Base-by-base conservation (phyloP, 2,888 invertebrate genomes). In the Tetragonisca angustula region DNA sequence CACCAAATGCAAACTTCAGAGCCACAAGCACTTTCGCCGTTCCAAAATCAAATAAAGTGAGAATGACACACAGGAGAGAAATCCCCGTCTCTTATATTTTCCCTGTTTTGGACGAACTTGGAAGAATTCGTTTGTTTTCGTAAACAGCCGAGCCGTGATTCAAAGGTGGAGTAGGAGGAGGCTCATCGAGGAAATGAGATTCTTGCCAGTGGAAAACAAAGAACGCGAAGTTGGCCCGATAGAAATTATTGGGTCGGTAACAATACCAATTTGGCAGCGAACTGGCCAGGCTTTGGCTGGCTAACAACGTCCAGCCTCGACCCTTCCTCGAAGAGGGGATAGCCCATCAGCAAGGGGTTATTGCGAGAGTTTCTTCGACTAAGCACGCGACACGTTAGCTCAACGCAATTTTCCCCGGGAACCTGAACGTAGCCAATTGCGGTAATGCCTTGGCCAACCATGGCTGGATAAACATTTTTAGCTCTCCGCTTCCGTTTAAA, bases 391-490 rank as follows among this genome's bases (percentile, higher is more conserved):
- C 85, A 79, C 81, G 84, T 88, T 84, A 88, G 52, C 59, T 61
- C 50, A 65, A 74, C 76, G 74, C 76, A 81, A 76, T 84, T 88
- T 43, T 9, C 9, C 81, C 82, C 74, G 80, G 80, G 67, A 56
- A 62, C 56, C 75, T 89, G 83, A 90, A 80, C 79, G 88, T 76
- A 77, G 86, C 86, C 90, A 89, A 89, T 89, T 89, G 88, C 79
- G 86, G 88, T 89, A 89, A 89, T 88, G 79, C 86, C 76, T 82
- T 74, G 84, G 79, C 81, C 62, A 61, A 68, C 76, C 43, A 61
- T 11, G 49, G 67, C 50, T 61, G 79, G 64, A 72, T 79, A 78
- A 82, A 81, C 80, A 86, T 81, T 88, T 78, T 81, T 77, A 82
- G 54, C 50, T 52, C 24, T 15, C 70, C 19, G 36, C 76, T 52